Base-by-base conservation (phyloP, 92 coral and sea anemone genomes). In the Palythoa grandis region DNA sequence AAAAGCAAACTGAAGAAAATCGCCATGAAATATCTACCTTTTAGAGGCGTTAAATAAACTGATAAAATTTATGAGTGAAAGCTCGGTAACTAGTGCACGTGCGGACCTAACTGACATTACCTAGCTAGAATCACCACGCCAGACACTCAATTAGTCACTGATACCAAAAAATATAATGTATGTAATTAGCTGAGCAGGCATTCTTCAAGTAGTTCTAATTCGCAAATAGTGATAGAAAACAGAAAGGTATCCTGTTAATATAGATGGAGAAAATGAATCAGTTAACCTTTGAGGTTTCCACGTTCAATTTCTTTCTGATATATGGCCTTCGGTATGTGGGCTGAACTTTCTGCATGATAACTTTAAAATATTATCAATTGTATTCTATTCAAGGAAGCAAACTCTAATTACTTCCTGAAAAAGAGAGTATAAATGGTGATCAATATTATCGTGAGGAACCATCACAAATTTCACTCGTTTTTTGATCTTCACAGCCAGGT, bases 161-260 rank as follows among this genome's bases (percentile, higher is more conserved):
- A 80, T 80, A 66, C 63, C 72, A 65, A 22, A 65, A 80, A 43
- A 37, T 63, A 37, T 63, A 37, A 25, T 79, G 57, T 47, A 47
- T 47, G 25, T 63, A 79, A 79, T 80, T 80, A 65, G 74, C 74
- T 29, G n/a, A 63, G 85, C 85, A 47, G 50, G 74, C 43, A 66
- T 66, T 80, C 22, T 80, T 50, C 38, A 68, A 17, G 47, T 25
- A 47, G 2, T 2, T 63, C 47, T 80, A 40, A 48, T 70, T 12
- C 40, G 47, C 73, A 80, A 80, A 43, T 80, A 66, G 40, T 47
- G 39, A 77, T 11, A 40, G 16, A 29, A 48, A 54, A 56, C 54
- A 57, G 47, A 77, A 29, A 77, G 38, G 39, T 56, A 66, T 56
- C 54, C 53, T 56, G 19, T 20, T 38, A 25, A 54, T 69, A 24